phyloP scores from a whole-genome alignment of 2,888 invertebrate species.

The Anticlea derivata region DNA sequence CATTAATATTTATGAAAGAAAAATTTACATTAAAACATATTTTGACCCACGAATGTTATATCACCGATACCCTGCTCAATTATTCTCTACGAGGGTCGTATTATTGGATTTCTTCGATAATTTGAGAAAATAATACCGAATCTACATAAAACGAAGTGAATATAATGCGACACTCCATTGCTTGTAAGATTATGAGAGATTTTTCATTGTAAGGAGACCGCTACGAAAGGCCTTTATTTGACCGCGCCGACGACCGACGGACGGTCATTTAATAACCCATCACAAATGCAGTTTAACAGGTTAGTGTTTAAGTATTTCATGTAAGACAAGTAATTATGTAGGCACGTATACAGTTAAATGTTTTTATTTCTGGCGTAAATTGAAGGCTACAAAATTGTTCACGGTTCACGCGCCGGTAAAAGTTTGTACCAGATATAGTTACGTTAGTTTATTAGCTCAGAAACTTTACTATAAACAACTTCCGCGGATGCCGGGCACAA shows the following conservation, averaged over 20 bases:
- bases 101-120: constrained; percentile 41
- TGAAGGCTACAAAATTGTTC: constrained; percentile 36
- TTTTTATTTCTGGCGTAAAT: constrained; percentile 40
- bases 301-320: constrained; percentile 13
- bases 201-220: constrained; percentile 26
- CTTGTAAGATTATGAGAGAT: constrained; percentile 26
- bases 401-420: constrained; percentile 12
- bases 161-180: constrained; percentile 36
- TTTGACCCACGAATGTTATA: constrained; percentile 59
- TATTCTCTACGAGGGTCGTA: constrained; percentile 45
- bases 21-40: constrained; percentile 77
- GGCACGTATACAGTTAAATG: constrained; percentile 8
- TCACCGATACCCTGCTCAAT: constrained; percentile 51
- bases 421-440: constrained; percentile 28
- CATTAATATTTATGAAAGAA: constrained; percentile 78
- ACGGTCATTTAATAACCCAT: constrained; percentile 34
- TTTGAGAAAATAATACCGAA: constrained; percentile 23
- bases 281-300: constrained; percentile 28
- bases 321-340: constrained; percentile 23
- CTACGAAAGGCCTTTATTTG: constrained; percentile 25
- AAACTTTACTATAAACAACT: constrained; percentile 58
- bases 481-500: constrained; percentile 54
- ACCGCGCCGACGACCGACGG: constrained; percentile 31
- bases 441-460: constrained; percentile 42
- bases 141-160: constrained; percentile 28